These are phyloP conservation scores for Cyrtodaria siliqua DNA, from an alignment of 2,888 invertebrate genomes.

Conservation along the genomic window DNA sequence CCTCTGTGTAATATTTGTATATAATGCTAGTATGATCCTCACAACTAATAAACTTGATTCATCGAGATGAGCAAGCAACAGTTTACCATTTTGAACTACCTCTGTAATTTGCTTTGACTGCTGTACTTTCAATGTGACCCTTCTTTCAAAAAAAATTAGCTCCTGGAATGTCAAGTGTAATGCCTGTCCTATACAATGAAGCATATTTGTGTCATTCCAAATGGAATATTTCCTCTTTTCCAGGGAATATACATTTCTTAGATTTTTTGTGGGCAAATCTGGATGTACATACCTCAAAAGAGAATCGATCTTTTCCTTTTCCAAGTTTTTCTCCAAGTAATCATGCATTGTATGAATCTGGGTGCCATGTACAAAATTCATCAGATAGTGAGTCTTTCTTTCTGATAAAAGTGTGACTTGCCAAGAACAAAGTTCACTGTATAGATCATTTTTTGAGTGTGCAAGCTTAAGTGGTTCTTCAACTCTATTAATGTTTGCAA, in stretches of 20 bases:
- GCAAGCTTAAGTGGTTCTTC: constrained; percentile 6
- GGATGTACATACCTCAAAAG: too few relatives aligned
- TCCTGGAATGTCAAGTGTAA: neutral
- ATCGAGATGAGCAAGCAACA: constrained; percentile 63
- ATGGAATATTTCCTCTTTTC: neutral
- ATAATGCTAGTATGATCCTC: constrained; percentile 62
- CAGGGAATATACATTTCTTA: neutral
- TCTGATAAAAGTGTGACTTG: constrained; percentile 16
- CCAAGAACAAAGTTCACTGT: constrained; percentile 49
- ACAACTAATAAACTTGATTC: constrained; percentile 60
- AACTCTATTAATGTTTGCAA: constrained; percentile 6
- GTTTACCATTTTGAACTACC: constrained; percentile 54
- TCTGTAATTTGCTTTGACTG: constrained; percentile 24
- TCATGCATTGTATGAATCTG: constrained; percentile 57
- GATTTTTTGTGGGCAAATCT: too few relatives aligned
- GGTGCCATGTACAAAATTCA: constrained; percentile 65
- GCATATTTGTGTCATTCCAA: neutral
- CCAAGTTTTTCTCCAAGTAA: constrained; percentile 42
- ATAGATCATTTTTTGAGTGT: constrained; percentile 10
- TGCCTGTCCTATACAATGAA: neutral
- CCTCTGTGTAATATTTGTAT: constrained; percentile 53
- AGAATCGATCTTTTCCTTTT: too few relatives aligned
- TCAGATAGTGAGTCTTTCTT: constrained; percentile 45
- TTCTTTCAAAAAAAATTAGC: too few relatives aligned
- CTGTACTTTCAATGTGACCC: too few relatives aligned